Base-by-base conservation (phyloP, 2,797 vertebrate genomes). In the Anguilla obscura region DNA sequence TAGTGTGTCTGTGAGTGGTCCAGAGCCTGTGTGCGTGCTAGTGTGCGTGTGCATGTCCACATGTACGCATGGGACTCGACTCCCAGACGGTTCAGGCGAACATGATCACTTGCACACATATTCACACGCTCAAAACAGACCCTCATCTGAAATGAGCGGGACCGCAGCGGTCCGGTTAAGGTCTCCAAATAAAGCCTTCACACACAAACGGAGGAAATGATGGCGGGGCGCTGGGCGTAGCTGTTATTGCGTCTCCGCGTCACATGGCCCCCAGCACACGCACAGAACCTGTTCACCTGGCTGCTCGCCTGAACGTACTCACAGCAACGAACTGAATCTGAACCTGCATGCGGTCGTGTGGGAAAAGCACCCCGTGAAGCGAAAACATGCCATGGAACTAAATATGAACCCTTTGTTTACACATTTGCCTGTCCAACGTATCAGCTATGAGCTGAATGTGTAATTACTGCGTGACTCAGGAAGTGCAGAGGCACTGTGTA, bases 201-300 rank as follows among this genome's bases (percentile, higher is more conserved):
- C 33, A 84, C n/a, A 84, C n/a, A 84, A 16, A 84, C 24, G 8
- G 8, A 80, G 76, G 45, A 48, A 80, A n/a, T 1, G 18, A n/a
- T 50, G 16, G 45, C 76, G 36, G 33, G 18, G 40, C 2, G 76
- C 24, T 24, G 76, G 76, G 76, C 30, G 76, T 80, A 12, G 7
- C 76, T 48, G 76, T 50, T 24, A 21, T 80, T 48, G 40, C n/a
- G 36, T 79, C 21, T 50, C 76, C 1, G 45, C 14, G 21, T 50
- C 8, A 9, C 50, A 63, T 48, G 63, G 85, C 85, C 85, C 36
- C 58, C 18, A 66, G 56, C 30, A 9, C 60, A 85, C 1, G 0
- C 58, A 63, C 30, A 48, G 56, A 85, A 63, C 85, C 85, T 69
- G 56, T 48, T 85, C 58, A 45, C 85, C 85, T 63, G 56, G 85